phyloP scores from a whole-genome alignment of 2,797 vertebrate species.

The Cheirogaleus major region DNA sequence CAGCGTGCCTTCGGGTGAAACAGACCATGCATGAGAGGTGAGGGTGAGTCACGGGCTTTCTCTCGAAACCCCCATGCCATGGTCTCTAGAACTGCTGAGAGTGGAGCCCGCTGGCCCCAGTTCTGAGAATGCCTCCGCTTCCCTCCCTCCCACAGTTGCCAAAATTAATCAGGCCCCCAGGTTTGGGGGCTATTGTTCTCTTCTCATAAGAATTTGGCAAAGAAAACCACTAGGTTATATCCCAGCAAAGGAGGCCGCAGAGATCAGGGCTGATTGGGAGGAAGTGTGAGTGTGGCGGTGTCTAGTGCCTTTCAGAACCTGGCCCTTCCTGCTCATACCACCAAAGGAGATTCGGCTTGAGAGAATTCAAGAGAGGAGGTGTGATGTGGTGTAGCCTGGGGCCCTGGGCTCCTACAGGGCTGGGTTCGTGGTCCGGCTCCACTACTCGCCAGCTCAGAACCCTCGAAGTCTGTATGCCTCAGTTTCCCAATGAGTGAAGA shows the following conservation, averaged over 20 bases:
- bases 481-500: neutral
- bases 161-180: constrained; percentile 37
- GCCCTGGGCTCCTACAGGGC: neutral
- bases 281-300: neutral
- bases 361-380: neutral
- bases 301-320: constrained; percentile 17
- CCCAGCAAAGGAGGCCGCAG: neutral
- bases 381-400: neutral
- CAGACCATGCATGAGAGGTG: neutral
- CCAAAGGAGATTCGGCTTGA: neutral
- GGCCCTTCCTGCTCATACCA: neutral
- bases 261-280: neutral
- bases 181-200: neutral
- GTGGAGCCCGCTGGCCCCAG: neutral
- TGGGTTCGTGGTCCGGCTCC: neutral
- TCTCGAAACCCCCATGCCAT: neutral
- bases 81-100: constrained; percentile 37
- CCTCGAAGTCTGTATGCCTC: neutral
- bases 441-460: neutral
- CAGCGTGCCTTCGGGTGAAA: neutral
- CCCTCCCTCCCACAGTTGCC: constrained; percentile 31
- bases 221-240: constrained; percentile 7
- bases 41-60: constrained; percentile 51
- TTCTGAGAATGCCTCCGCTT: constrained; percentile 33
- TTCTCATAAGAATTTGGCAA: neutral